Evolutionary conservation across 2,113 vertebrate species (phyloP).

Genomic region (Rhabdomys dilectus): DNA sequence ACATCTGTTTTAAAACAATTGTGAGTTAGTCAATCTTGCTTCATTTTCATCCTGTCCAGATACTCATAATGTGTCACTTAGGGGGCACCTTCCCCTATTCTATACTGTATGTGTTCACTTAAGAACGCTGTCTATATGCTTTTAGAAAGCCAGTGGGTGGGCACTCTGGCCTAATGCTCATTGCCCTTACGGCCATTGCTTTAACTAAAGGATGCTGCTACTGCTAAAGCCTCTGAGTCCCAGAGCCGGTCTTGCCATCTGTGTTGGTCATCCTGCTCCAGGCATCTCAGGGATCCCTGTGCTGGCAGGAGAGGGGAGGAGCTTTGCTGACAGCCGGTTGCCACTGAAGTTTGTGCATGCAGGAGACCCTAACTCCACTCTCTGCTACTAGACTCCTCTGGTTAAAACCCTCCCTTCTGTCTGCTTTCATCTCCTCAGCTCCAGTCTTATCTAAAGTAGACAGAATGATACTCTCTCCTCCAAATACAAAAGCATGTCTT

Average conservation of each 20-base stretch:
- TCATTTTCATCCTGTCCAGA: not conserved
- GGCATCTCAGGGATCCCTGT: not conserved
- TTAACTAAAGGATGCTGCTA: not conserved
- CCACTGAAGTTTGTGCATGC: not conserved
- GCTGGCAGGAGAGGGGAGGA: rapidly evolving
- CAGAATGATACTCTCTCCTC: not conserved
- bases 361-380: not conserved
- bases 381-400: not conserved
- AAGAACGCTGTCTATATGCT: not conserved
- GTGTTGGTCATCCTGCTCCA: not conserved
- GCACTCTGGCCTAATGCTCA: not conserved
- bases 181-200: not conserved
- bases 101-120: not conserved
- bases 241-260: not conserved
- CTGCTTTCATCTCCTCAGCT: not conserved
- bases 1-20: not conserved
- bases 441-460: not conserved
- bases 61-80: not conserved
- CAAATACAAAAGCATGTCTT: not conserved
- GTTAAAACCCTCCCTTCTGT: not conserved
- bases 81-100: not conserved
- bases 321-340: not conserved
- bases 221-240: not conserved
- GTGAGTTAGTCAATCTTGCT: not conserved
- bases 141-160: not conserved